These are phyloP conservation scores for Parasteatoda lunata DNA, from an alignment of 2,888 invertebrate species.

Conservation along the genomic window DNA sequence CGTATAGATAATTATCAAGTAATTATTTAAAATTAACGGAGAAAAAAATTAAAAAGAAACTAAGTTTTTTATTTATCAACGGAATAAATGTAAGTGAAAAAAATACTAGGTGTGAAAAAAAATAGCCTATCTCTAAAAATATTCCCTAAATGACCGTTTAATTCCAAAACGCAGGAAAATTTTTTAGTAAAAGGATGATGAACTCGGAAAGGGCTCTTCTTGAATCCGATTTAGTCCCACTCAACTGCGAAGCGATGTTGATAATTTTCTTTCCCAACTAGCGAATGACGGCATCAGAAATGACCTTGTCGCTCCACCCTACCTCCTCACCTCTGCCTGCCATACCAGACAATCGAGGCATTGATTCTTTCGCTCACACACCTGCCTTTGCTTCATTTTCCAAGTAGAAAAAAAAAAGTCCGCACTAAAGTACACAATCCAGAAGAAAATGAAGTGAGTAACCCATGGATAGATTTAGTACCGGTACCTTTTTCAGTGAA, in stretches of 20 bases:
- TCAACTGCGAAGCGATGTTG: background rate
- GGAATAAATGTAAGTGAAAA: background rate
- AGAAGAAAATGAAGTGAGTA: background rate
- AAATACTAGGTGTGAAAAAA: background rate
- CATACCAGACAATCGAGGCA: constrained; percentile 3
- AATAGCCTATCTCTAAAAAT: background rate
- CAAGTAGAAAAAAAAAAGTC: background rate
- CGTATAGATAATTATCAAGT: background rate
- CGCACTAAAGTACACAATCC: background rate
- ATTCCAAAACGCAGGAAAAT: background rate
- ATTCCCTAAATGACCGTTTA: background rate
- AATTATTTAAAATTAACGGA: background rate
- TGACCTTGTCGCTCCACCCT: background rate
- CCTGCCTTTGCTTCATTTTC: background rate
- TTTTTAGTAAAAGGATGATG: background rate
- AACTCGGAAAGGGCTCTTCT: background rate
- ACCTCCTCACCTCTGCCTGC: background rate
- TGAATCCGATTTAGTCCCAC: background rate
- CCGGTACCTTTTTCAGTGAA: constrained; percentile 3
- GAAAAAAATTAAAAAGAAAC: background rate
- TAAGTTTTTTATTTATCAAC: background rate
- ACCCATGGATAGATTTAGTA: background rate
- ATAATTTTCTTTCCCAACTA: constrained; percentile 2
- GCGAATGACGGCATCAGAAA: background rate
- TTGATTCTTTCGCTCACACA: background rate